phyloP scores from a whole-genome alignment of 2,888 invertebrate species.

The Nineta flava region DNA sequence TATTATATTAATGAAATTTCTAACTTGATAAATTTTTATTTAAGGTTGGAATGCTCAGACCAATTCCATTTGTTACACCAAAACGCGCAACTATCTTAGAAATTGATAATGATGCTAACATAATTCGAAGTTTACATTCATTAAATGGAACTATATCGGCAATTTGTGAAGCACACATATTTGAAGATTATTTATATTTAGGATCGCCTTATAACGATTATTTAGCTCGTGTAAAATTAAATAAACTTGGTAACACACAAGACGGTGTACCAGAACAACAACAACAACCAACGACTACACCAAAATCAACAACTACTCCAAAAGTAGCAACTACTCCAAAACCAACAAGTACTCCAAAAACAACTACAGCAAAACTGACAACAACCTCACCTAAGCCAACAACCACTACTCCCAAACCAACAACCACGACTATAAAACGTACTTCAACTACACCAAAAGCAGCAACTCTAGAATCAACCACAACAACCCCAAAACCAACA shows the following conservation, averaged over 20 bases:
- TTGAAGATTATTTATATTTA: constrained; percentile 44
- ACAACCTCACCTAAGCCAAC: constrained; percentile 4
- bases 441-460: constrained; percentile 8
- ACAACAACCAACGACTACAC: constrained; percentile 3
- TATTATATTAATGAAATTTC: no score
- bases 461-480: constrained; percentile 1
- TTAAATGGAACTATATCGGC: constrained; percentile 34
- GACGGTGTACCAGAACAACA: background rate
- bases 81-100: constrained; percentile 41
- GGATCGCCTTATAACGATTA: constrained; percentile 54
- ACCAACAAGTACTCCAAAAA: constrained; percentile 4
- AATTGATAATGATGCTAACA: constrained; percentile 53
- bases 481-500: constrained; percentile 8
- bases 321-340: constrained; percentile 3
- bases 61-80: constrained; percentile 24
- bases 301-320: constrained; percentile 7
- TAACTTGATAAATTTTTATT: constrained; percentile 16
- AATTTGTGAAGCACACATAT: constrained; percentile 51
- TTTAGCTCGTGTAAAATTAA: constrained; percentile 44
- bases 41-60: constrained; percentile 50
- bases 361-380: constrained; percentile 13
- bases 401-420: no score
- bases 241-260: constrained; percentile 13
- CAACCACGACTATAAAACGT: background rate
- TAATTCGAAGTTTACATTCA: constrained; percentile 50